A percentile compares a stretch with the other conserved stretches of the same genome.
phyloP scores from a whole-genome alignment of 1,140 invertebrate genomes.

The Cotesia glomerata region DNA sequence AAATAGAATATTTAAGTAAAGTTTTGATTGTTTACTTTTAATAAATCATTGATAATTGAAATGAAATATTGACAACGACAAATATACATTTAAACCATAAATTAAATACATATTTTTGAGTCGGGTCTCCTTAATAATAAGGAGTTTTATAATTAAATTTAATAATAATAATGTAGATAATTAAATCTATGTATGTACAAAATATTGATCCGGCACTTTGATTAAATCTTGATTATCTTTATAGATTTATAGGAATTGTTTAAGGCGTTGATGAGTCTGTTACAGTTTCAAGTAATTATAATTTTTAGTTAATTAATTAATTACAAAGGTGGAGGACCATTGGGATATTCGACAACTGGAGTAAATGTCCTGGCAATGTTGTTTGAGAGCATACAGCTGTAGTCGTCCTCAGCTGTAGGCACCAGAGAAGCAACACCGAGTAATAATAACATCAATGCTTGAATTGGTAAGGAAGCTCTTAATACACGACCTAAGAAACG shows the following conservation, averaged over 20 bases:
- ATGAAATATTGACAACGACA: conserved; percentile 30
- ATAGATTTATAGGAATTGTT: too few species aligned
- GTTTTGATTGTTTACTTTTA: too few species aligned
- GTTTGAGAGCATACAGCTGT: conserved; percentile 82
- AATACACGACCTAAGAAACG: conserved; percentile 86
- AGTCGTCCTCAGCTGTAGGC: conserved; percentile 84
- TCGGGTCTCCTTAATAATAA: too few species aligned
- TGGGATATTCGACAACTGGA: conserved; percentile 84
- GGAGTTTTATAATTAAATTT: too few species aligned
- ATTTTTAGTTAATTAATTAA: not conserved
- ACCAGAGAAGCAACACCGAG: conserved; percentile 87
- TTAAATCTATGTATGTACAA: too few species aligned
- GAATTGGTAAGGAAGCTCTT: conserved; percentile 88
- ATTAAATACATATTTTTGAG: too few species aligned
- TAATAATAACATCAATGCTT: conserved; percentile 85
- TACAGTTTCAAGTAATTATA: too few species aligned
- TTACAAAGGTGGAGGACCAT: conserved; percentile 89
- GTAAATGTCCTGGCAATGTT: conserved; percentile 81
- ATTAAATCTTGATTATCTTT: too few species aligned
- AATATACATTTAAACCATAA: not conserved
- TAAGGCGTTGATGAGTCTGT: too few species aligned
- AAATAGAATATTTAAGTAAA: too few species aligned
- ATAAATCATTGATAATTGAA: conserved; percentile 26
- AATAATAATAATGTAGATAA: too few species aligned
- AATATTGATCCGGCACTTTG: too few species aligned